Evolutionary conservation across 2,113 vertebrate species (phyloP).

Genomic region (Pycnonotus jocosus): DNA sequence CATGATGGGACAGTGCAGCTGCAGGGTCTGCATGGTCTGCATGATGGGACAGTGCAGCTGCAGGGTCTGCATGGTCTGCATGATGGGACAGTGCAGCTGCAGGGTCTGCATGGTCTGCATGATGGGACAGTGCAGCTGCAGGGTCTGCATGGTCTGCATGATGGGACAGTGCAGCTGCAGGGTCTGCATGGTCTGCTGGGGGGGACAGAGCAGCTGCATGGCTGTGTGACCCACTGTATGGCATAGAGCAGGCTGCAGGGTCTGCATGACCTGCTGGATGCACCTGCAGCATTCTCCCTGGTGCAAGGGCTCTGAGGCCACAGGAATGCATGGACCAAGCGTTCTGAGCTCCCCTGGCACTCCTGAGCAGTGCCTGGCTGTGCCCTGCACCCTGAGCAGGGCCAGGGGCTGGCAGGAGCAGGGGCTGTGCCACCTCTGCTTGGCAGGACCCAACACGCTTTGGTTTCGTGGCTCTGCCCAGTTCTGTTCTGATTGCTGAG

Average conservation of each 20-base stretch:
- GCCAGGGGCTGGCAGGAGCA: background rate
- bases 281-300: background rate
- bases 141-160: no score
- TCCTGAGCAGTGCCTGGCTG: rapidly evolving
- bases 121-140: no score
- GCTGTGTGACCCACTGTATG: no score
- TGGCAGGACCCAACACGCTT: rapidly evolving
- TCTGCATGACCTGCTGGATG: rapidly evolving
- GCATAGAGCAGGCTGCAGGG: no score
- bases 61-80: no score
- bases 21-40: rapidly evolving
- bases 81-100: no score
- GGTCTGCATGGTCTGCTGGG: no score
- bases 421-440: background rate
- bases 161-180: no score
- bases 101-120: no score
- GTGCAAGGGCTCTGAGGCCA: background rate
- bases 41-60: no score
- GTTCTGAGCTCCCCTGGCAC: rapidly evolving
- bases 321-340: rapidly evolving
- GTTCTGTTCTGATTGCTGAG: background rate
- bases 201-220: no score
- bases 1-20: no score
- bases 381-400: rapidly evolving
- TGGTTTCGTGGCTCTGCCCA: rapidly evolving